Evolutionary conservation across 2,888 invertebrate genomes (phyloP), one percentile per base, ranked within the genome.

Genomic region (Myathropa florea): DNA sequence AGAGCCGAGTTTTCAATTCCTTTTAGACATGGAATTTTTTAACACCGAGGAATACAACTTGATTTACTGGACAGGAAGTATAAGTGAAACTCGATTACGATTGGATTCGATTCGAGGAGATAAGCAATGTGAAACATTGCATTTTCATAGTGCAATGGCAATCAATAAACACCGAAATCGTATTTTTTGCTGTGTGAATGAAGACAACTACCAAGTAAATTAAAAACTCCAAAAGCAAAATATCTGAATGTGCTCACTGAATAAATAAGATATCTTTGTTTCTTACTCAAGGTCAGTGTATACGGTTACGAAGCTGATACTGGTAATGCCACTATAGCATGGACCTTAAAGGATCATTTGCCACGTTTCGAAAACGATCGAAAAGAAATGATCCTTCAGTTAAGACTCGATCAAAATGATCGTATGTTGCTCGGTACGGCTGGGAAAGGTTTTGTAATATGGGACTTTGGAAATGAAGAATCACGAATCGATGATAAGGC

Each of bases 381-480:
- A 0, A 95, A 95, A 23, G 97, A 97, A 91, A 95, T 95, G 63
- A 93, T 97, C 91, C 93, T 97, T 60, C 97, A 97, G 91, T 92
- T 98, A 72, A 97, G 97, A 90, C 93, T 98, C 57, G 97, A 97
- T 88, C 95, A 95, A 89, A 95, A 97, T 70, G 97, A 98, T 91
- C 94, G 95, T 39, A 95, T 96, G 93, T 93, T 98, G 3, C 93
- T 97, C 64, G 98, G 97, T 0, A 97, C 97, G 0, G 96, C 97
- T 1, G 96, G 96, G 6, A 97, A 97, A 90, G 97, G 97, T 77
- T 97, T 97, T 89, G 94, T 96, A 0, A 95, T 97, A 6, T 97
- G 97, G 97, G 95, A 96, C 89, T 94, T 97, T 59, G 94, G 95
- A 23, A 92, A 93, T 0, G 88, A 89, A 3, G 90, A 89, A 0